Evolutionary conservation across 2,797 vertebrate species (phyloP), one percentile per base, ranked within the genome.

Genomic region (Sebastes trivittatus): DNA sequence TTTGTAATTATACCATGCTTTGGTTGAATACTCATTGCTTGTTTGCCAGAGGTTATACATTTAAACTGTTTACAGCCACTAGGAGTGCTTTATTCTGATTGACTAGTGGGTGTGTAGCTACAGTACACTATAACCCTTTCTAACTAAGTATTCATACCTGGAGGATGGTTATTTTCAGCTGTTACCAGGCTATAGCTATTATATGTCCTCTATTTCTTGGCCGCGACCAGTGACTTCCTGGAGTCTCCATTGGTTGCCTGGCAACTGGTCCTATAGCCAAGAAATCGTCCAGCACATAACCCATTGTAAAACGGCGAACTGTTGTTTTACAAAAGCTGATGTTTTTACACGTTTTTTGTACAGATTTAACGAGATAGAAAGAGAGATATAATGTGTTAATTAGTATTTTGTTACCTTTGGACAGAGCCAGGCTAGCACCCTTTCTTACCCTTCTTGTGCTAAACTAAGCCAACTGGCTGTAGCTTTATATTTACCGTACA

Each of bases 141-240:
- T 11, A 67, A 58, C 18, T 11, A n/a, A 63, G 30, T 42, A 30
- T 13, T 80, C 14, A 58, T 38, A 55, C 66, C 13, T 67, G 6
- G 7, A 63, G 11, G 56, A 23, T 71, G 61, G 68, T 23, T 83
- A 5, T 61, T 68, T 77, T 64, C 30, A 77, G 55, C 23, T 49
- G 38, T 72, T 66, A 42, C 25, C 11, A 68, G 14, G 49, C 27
- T 71, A n/a, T 25, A 32, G 25, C 1, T 16, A 16, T 42, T 16
- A 42, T 16, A 42, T 16, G 14, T 42, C 38, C 38, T 42, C 38
- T 42, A 42, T 42, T 42, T 16, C 14, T 42, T 42, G 14, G 38
- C 14, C 38, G 0, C 14, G 38, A 42, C 38, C 14, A 16, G 38
- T 42, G 38, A 42, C 38, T 42, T 42, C 60, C 14, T 63, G 34